Conservation (phyloP, 2,797 vertebrate genomes). For the Toxotes lorentzi region DNA sequence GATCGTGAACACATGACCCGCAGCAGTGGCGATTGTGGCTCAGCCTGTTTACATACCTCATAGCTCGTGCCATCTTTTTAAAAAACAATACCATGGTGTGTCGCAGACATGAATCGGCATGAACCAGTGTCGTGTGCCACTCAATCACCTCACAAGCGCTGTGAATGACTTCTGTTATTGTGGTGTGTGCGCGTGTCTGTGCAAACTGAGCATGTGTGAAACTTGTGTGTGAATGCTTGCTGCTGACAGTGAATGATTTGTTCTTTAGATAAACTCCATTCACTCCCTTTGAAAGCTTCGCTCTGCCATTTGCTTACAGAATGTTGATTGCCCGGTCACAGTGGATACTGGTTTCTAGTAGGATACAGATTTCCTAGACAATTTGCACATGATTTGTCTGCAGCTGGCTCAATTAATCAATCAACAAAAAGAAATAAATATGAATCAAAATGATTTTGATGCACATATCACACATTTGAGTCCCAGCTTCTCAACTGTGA, state of each 20-base stretch:
- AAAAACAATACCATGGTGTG: neutral
- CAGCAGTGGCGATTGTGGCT: slow-evolving; percentile 35
- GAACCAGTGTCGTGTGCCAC: neutral
- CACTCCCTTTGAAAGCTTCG: neutral
- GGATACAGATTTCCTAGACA: neutral
- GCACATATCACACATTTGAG: no score
- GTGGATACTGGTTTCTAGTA: no score
- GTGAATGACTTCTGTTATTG: slow-evolving; percentile 16
- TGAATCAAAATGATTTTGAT: neutral
- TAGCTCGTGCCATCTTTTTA: slow-evolving; percentile 14
- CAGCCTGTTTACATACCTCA: slow-evolving; percentile 45
- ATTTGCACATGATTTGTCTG: neutral
- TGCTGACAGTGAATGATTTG: slow-evolving; percentile 22
- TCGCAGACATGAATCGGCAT: slow-evolving; percentile 31
- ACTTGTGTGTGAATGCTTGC: slow-evolving; percentile 3
- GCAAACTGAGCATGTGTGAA: neutral
- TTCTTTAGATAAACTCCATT: slow-evolving; percentile 21
- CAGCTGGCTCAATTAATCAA: neutral
- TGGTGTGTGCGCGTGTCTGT: slow-evolving; percentile 10
- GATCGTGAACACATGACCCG: slow-evolving; percentile 16
- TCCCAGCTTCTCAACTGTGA: neutral
- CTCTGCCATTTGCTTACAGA: slow-evolving; percentile 9
- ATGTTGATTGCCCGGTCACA: neutral
- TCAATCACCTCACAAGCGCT: slow-evolving; percentile 19
- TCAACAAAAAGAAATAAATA: neutral